Conservation (phyloP, 2,113 vertebrate species). For the Rhabdomys dilectus region DNA sequence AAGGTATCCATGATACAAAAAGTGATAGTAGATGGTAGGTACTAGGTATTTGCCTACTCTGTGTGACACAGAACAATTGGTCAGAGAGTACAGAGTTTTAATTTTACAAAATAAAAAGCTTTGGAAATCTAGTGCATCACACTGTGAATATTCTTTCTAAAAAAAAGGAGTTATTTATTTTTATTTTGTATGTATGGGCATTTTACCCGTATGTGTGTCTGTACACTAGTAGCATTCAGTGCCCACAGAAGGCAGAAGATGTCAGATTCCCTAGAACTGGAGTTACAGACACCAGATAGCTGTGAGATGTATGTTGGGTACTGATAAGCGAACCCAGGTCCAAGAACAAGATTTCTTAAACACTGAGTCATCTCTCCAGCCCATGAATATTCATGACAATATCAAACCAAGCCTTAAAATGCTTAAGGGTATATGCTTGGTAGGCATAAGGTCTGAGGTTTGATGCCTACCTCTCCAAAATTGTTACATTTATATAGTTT, state of each 20-base stretch:
- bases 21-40: background rate
- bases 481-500: background rate
- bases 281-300: background rate
- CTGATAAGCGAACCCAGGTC: background rate
- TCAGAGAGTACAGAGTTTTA: background rate
- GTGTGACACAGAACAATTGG: background rate
- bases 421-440: background rate
- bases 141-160: background rate
- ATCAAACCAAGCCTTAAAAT: background rate
- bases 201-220: background rate
- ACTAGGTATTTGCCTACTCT: background rate
- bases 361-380: background rate
- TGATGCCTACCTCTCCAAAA: background rate
- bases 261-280: background rate
- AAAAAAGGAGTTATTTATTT: background rate
- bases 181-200: background rate
- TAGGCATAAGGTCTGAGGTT: background rate
- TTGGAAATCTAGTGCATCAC: background rate
- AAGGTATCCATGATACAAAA: conserved; percentile 23
- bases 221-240: background rate
- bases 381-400: background rate
- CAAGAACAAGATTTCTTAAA: background rate
- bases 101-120: conserved; percentile 37
- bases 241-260: background rate
- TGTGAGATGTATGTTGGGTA: background rate